phyloP scores from a whole-genome alignment of 1,140 invertebrate genomes.

The Drosophila fuyamai region DNA sequence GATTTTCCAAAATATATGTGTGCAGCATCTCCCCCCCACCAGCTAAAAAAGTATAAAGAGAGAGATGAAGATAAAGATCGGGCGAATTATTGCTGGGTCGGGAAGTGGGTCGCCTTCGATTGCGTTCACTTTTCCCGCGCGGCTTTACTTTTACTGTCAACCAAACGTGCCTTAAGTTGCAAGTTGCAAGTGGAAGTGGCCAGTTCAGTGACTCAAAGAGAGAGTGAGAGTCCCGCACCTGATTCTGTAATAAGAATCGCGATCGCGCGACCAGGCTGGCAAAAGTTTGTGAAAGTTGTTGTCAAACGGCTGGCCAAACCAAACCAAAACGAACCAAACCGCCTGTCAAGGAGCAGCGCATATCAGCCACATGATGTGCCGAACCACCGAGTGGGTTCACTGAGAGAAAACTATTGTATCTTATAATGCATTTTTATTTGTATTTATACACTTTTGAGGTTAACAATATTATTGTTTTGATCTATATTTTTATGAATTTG shows the following conservation, averaged over 20 bases:
- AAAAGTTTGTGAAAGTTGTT: conserved; percentile 77
- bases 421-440: no score
- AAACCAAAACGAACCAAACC: conserved; percentile 1
- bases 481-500: no score
- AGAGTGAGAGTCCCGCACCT: conserved; percentile 72
- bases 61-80: conserved; percentile 21
- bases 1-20: conserved; percentile 46
- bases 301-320: conserved; percentile 34
- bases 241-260: conserved; percentile 80
- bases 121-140: conserved; percentile 75
- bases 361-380: conserved; percentile 70
- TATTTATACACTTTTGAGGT: no score
- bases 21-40: conserved; percentile 4
- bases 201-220: conserved; percentile 71
- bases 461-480: no score
- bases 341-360: conserved; percentile 68
- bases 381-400: conserved; percentile 21
- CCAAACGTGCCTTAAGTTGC: conserved; percentile 53
- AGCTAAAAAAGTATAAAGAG: not conserved
- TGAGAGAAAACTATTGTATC: conserved; percentile 6
- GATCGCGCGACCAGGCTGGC: conserved; percentile 35
- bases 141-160: conserved; percentile 77
- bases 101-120: conserved; percentile 69
- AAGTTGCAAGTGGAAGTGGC: conserved; percentile 12
- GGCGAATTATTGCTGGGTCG: conserved; percentile 36